These are phyloP conservation scores for Xyrauchen texanus DNA, from an alignment of 2,113 vertebrate species.

Conservation along the genomic window DNA sequence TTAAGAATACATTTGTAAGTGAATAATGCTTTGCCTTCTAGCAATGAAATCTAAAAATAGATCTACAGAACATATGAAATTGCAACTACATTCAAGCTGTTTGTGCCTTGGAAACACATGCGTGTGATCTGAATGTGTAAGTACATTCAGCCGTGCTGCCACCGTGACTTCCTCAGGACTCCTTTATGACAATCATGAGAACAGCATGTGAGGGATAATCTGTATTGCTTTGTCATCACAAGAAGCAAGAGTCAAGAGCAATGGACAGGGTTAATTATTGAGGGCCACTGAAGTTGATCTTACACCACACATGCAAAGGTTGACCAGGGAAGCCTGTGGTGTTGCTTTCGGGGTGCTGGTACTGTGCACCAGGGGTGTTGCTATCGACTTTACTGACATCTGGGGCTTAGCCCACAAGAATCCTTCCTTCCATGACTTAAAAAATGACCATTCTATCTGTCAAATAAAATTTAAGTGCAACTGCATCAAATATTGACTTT, in stretches of 20 bases:
- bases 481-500: too few species aligned
- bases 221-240: background rate
- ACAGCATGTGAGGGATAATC: background rate
- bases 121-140: background rate
- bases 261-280: background rate
- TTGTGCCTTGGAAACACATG: background rate
- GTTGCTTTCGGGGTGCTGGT: too few species aligned
- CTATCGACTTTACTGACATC: too few species aligned
- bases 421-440: too few species aligned
- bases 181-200: constrained; percentile 2
- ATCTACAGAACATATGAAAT: background rate
- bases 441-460: too few species aligned
- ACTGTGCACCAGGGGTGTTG: too few species aligned
- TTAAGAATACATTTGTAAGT: background rate
- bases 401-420: too few species aligned
- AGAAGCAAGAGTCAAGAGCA: background rate
- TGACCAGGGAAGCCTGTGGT: too few species aligned
- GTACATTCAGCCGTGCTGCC: background rate
- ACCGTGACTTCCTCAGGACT: background rate
- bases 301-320: too few species aligned
- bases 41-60: background rate
- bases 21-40: background rate
- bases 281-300: too few species aligned
- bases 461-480: too few species aligned
- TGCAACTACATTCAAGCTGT: background rate